Evolutionary conservation across 1,140 invertebrate species (phyloP).

Genomic region (Dryas iulia): DNA sequence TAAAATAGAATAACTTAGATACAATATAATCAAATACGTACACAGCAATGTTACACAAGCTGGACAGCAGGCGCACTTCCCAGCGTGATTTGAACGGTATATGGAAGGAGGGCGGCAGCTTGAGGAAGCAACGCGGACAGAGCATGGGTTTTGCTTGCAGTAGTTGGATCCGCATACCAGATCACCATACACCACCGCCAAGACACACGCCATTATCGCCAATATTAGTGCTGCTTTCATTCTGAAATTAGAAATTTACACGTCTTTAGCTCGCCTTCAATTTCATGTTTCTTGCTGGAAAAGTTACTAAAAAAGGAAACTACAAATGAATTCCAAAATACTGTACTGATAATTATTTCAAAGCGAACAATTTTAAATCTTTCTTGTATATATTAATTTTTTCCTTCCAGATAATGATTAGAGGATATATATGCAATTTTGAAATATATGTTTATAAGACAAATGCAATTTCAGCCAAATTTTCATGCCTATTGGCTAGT

Average conservation of each 20-base stretch:
- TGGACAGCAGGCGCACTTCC: conserved; percentile 72
- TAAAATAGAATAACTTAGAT: too few species aligned
- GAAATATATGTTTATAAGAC: too few species aligned
- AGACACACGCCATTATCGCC: conserved; percentile 47
- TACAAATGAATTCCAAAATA: too few species aligned
- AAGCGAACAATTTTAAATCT: too few species aligned
- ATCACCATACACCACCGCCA: conserved; percentile 55
- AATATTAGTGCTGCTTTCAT: conserved; percentile 59
- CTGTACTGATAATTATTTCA: too few species aligned
- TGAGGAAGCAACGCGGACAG: conserved; percentile 31
- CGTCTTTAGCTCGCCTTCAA: not conserved
- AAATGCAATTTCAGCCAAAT: too few species aligned
- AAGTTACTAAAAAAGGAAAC: too few species aligned
- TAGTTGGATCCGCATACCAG: conserved; percentile 66
- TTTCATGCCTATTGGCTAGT: too few species aligned
- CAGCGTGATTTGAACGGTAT: conserved; percentile 62
- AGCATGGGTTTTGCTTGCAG: conserved; percentile 65
- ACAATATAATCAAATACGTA: conserved; percentile 36
- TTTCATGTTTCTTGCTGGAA: too few species aligned
- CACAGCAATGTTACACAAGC: conserved; percentile 65
- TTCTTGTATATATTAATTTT: too few species aligned
- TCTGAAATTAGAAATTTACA: conserved; percentile 40
- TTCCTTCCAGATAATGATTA: too few species aligned
- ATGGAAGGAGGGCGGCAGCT: conserved; percentile 50
- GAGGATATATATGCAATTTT: too few species aligned